Evolutionary conservation across 2,888 invertebrate species (phyloP), one percentile per base, ranked within the genome.

Genomic region (Torymus tubicola): DNA sequence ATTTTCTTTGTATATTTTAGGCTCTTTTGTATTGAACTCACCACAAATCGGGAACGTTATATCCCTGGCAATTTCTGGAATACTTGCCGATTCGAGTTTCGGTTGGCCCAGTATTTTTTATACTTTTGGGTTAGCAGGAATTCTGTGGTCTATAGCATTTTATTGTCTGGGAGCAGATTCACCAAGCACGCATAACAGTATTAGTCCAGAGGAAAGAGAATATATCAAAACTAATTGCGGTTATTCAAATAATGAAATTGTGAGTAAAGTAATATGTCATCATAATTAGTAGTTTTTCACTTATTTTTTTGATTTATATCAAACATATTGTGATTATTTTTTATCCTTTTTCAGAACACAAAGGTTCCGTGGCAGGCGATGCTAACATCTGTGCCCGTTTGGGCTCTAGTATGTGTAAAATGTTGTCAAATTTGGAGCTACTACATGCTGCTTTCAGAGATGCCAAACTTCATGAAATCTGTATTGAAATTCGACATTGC

Each of bases 41-140:
- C 93, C 93, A 1, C 94, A 94, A 87, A 92, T 94, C 16, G 95
- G 95, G 5, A 94, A 94, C 0, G 93, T 95, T 0, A 84, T 95
- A 5, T 92, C 94, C 5, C 92, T 95, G 87, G 93, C 93, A 31
- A 86, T 93, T 31, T 93, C 94, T 52, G 95, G 95, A 0, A 79
- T 92, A 0, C 53, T 64, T 91, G 93, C 94, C 0, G 92, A 91
- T 0, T 94, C 92, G 11, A 86, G 92, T 0, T 92, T 93, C 86
- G 96, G 96, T 0, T 96, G 96, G 96, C 94, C 95, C 0, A 93
- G 94, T 5, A 94, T 95, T 78, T 96, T 96, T 90, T 96, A 96
- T 87, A 89, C 94, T 0, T 95, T 95, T 84, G 96, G 96, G 0
- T 91, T 91, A 5, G 88, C 93, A 0, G 94, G 95, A 0, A 87